Percentiles rank a stretch among this genome's conserved stretches.
phyloP scores from a whole-genome alignment of 2,888 invertebrate genomes.

The Acanthopleura granulata region DNA sequence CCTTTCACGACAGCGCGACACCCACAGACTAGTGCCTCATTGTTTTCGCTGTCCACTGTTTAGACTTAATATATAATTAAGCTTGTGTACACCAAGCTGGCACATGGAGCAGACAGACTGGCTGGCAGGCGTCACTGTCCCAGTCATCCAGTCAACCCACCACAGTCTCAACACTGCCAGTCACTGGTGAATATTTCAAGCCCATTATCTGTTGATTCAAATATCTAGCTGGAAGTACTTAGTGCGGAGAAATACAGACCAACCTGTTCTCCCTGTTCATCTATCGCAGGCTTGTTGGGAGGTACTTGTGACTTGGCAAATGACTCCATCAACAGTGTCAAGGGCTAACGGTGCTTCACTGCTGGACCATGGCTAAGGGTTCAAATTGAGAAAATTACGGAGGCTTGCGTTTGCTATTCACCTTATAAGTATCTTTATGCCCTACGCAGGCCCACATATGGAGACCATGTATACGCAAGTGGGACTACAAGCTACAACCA shows the following conservation, averaged over 20 bases:
- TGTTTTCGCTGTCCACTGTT: conserved; percentile 14
- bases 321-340: not conserved
- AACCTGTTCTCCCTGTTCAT: too few relatives aligned
- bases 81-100: conserved; percentile 5
- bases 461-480: too few relatives aligned
- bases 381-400: not conserved
- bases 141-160: not conserved
- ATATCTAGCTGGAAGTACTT: not conserved
- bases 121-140: not conserved
- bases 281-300: not conserved
- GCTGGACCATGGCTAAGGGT: conserved; percentile 5
- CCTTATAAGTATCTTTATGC: too few relatives aligned
- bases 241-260: too few relatives aligned
- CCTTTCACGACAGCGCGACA: not conserved
- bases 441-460: too few relatives aligned
- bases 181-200: conserved; percentile 1
- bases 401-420: too few relatives aligned
- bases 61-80: conserved; percentile 14
- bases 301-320: not conserved
- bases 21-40: not conserved
- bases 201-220: conserved; percentile 10
- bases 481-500: too few relatives aligned
- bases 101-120: not conserved
- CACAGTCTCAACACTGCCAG: not conserved
- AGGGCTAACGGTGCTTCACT: not conserved